Conservation (phyloP, 53 echinoderm and acorn worm species). For the Arbacia lixula region DNA sequence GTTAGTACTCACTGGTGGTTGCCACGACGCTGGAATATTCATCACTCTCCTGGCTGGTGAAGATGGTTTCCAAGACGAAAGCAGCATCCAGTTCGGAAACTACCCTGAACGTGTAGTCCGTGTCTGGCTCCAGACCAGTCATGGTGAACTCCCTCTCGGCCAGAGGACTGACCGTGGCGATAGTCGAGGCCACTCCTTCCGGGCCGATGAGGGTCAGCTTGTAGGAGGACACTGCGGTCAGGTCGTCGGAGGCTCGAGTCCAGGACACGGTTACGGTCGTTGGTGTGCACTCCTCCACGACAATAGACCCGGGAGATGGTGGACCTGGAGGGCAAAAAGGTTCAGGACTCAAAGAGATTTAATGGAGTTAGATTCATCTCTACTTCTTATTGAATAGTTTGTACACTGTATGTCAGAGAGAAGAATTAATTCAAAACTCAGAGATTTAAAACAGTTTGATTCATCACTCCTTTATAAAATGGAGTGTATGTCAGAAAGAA, state of each 20-base stretch:
- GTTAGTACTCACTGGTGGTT: not conserved
- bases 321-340: not conserved
- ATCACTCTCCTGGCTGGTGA: not conserved
- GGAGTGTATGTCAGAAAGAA: too few relatives aligned
- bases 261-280: not conserved
- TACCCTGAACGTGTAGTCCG: not conserved
- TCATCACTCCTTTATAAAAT: too few relatives aligned
- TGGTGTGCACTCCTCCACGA: not conserved
- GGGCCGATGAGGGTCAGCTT: not conserved
- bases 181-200: not conserved
- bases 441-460: too few relatives aligned
- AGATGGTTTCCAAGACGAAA: not conserved
- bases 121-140: constrained; percentile 2
- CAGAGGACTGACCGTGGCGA: not conserved
- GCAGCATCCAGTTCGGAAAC: not conserved
- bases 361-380: too few relatives aligned
- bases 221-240: not conserved
- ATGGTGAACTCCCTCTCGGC: not conserved
- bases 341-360: too few relatives aligned
- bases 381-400: too few relatives aligned
- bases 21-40: not conserved
- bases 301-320: not conserved
- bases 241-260: not conserved
- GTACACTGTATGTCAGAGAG: too few relatives aligned
- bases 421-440: too few relatives aligned